These are phyloP conservation scores for Drosophila mayri DNA, from an alignment of 1,140 invertebrate genomes.

Conservation along the genomic window DNA sequence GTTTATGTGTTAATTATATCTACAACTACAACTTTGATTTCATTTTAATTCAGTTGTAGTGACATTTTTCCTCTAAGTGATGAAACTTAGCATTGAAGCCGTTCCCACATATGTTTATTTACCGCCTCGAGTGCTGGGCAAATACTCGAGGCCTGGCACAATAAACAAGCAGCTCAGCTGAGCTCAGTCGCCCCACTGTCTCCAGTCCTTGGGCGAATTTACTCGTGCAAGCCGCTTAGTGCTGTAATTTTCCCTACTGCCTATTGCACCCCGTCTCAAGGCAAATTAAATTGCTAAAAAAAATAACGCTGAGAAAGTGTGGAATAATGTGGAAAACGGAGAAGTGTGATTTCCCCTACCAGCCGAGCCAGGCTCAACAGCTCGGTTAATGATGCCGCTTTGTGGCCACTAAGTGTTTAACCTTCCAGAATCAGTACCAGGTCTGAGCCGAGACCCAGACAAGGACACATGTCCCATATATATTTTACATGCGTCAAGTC, in stretches of 20 bases:
- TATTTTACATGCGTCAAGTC: constrained; percentile 69
- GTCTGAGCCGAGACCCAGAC: constrained; percentile 29
- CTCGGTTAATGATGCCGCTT: constrained; percentile 73
- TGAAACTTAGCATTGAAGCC: background rate
- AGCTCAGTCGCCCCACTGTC: constrained; percentile 15
- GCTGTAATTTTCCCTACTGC: constrained; percentile 54
- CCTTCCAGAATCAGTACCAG: constrained; percentile 57
- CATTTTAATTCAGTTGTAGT: background rate
- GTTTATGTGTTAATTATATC: too few species aligned
- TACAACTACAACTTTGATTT: background rate
- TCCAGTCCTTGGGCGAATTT: constrained; percentile 53
- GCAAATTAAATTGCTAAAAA: constrained; percentile 77
- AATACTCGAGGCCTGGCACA: constrained; percentile 61
- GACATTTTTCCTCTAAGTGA: background rate
- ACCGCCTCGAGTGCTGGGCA: constrained; percentile 50
- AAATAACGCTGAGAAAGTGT: constrained; percentile 22
- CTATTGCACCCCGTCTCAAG: constrained; percentile 49
- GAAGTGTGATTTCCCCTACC: background rate
- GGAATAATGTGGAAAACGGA: background rate
- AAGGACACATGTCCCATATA: constrained; percentile 38
- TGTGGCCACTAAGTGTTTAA: constrained; percentile 78
- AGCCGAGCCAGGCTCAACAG: constrained; percentile 11
- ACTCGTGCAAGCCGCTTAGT: constrained; percentile 58
- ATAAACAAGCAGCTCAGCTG: constrained; percentile 63
- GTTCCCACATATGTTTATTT: constrained; percentile 64